Evolutionary conservation across 2,888 invertebrate genomes (phyloP).

Genomic region (Caenorhabditis imperialis): DNA sequence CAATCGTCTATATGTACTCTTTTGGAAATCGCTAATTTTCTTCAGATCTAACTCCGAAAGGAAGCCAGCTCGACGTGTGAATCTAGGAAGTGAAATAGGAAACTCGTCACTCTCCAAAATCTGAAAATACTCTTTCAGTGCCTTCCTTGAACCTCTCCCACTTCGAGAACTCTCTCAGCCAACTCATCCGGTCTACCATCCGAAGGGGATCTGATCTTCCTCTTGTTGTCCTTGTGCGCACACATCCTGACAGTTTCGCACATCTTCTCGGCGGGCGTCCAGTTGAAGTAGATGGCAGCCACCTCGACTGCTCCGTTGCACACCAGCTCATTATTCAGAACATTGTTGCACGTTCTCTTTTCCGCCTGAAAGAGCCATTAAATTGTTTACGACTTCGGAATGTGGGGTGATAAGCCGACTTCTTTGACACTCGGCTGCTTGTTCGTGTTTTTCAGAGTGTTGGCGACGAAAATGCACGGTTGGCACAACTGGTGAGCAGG

Average conservation of each 20-base stretch:
- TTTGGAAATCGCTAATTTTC: conserved; percentile 10
- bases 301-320: conserved; percentile 41
- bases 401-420: neutral
- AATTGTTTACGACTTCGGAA: neutral
- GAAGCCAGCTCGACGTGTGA: conserved; percentile 6
- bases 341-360: conserved; percentile 29
- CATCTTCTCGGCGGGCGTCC: conserved; percentile 32
- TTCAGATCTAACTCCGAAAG: neutral
- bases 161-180: conserved; percentile 8
- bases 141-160: conserved; percentile 1
- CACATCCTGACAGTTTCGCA: conserved; percentile 33
- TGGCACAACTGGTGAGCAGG: conserved; percentile 37
- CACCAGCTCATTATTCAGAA: conserved; percentile 29
- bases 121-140: conserved; percentile 3
- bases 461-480: conserved; percentile 26
- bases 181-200: conserved; percentile 18
- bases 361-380: conserved; percentile 18
- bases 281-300: conserved; percentile 29
- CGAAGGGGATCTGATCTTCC: conserved; percentile 15
- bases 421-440: conserved; percentile 33
- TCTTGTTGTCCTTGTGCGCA: conserved; percentile 7
- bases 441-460: conserved; percentile 30
- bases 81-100: neutral
- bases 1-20: too few relatives aligned
- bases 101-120: conserved; percentile 23